These are phyloP conservation scores for Tenebrio molitor DNA, from an alignment of 1,140 invertebrate genomes.

Conservation along the genomic window DNA sequence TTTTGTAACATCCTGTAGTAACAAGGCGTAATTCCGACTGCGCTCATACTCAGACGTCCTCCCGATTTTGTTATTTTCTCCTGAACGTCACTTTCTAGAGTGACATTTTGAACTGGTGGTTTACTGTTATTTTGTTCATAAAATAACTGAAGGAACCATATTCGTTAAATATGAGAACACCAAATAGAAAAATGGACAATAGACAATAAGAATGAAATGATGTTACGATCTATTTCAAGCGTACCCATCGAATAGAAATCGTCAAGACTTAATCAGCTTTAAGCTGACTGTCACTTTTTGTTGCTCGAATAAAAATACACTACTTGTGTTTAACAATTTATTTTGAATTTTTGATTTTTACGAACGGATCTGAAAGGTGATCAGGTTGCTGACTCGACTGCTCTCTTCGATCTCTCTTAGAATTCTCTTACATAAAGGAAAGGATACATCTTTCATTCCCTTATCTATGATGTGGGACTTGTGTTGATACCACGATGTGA, in stretches of 20 bases:
- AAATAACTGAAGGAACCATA: conserved; percentile 7
- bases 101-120: neutral
- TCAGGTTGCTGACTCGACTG: too few species aligned
- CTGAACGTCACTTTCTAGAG: conserved; percentile 48
- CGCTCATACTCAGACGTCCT: conserved; percentile 1
- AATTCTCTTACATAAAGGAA: too few species aligned
- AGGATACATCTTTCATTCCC: too few species aligned
- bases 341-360: too few species aligned
- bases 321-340: too few species aligned
- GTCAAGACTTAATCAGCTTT: too few species aligned
- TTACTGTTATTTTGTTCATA: conserved; percentile 16
- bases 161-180: neutral
- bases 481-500: too few species aligned
- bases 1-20: conserved; percentile 74
- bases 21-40: conserved; percentile 60
- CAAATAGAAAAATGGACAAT: neutral
- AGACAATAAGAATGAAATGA: conserved; percentile 8
- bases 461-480: too few species aligned
- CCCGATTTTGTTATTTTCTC: conserved; percentile 43
- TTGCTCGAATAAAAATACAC: too few species aligned
- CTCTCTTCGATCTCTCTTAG: too few species aligned
- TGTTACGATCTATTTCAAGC: conserved; percentile 1
- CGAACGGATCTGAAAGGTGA: too few species aligned
- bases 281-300: too few species aligned
- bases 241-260: neutral